Base-by-base conservation (phyloP, 2,113 vertebrate species). In the Ceyx margarethae region DNA sequence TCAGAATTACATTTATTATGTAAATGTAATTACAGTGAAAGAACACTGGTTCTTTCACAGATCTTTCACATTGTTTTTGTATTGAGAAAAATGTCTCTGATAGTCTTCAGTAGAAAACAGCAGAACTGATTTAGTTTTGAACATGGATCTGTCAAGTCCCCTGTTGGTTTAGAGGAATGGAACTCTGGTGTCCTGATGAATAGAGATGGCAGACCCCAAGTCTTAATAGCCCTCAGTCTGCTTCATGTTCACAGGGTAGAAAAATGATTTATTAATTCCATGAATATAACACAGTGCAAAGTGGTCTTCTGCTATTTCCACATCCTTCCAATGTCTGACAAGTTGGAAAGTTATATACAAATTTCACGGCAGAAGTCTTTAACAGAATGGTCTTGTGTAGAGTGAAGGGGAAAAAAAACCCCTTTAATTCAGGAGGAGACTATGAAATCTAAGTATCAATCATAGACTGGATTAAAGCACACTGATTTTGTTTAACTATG, bases 341-440 rank as follows among this genome's bases (percentile, higher is more conserved):
- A 48, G 7, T 58, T 94, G 40, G 14, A 60, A 56, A 64, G 22
- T 33, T 80, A 20, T 22, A 5, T 28, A 31, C 29, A 73, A 73
- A 51, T 53, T 26, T 4, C 64, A 15, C 56, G 31, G 60, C 26
- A 85, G 61, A 82, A 73, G 23, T 43, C 50, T 46, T n/a, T 64
- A 46, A 68, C 9, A 42, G 48, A 83, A 31, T 23, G 56, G 5
- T 40, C 28, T 60, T 64, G n/a, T 26, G 18, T 8, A n/a, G 48
- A 37, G 21, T 18, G 37, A 85, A 19, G 48, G 11, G 26, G 31
- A 2, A 10, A 23, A 67, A 29, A 58, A 11, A 0, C 0, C 2
- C 9, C 42, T 80, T 77, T 20, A 5, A 5, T 74, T 81, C 13
- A 33, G 54, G 37, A 72, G 60, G 20, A 85, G 43, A 23, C 23